Conservation (phyloP, 2,888 invertebrate species). For the Anoncus sp. region DNA sequence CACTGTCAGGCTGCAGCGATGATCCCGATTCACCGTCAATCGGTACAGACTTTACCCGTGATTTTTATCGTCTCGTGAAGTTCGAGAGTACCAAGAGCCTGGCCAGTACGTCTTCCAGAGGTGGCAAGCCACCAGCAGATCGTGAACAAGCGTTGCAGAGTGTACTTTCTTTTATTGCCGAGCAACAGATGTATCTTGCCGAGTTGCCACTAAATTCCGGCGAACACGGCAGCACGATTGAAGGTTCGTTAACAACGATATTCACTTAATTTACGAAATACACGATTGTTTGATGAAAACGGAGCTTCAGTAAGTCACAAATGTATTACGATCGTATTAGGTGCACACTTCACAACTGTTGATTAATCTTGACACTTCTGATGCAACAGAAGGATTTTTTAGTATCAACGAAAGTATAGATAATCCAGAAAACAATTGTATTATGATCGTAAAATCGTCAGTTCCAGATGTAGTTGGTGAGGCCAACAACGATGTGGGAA, state of each 20-base stretch:
- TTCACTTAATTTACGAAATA: too few relatives aligned
- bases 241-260: conserved; percentile 65
- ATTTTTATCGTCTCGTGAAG: conserved; percentile 92
- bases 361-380: too few relatives aligned
- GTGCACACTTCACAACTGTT: too few relatives aligned
- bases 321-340: too few relatives aligned
- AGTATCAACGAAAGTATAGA: not conserved
- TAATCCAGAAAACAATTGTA: not conserved
- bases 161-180: conserved; percentile 90
- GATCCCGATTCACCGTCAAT: conserved; percentile 88
- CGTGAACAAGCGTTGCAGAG: conserved; percentile 89
- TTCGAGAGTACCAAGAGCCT: conserved; percentile 92
- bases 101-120: conserved; percentile 89
- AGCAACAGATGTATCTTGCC: conserved; percentile 88
- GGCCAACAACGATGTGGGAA: conserved; percentile 65
- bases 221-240: conserved; percentile 64
- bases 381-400: too few relatives aligned
- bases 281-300: not conserved
- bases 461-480: conserved; percentile 71
- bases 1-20: conserved; percentile 87
- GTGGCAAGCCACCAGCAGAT: conserved; percentile 86
- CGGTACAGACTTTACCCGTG: conserved; percentile 90
- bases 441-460: conserved; percentile 35
- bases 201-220: conserved; percentile 73
- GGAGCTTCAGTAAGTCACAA: too few relatives aligned